phyloP scores from a whole-genome alignment of 2,113 vertebrate genomes.

The Amphilophus citrinellus region DNA sequence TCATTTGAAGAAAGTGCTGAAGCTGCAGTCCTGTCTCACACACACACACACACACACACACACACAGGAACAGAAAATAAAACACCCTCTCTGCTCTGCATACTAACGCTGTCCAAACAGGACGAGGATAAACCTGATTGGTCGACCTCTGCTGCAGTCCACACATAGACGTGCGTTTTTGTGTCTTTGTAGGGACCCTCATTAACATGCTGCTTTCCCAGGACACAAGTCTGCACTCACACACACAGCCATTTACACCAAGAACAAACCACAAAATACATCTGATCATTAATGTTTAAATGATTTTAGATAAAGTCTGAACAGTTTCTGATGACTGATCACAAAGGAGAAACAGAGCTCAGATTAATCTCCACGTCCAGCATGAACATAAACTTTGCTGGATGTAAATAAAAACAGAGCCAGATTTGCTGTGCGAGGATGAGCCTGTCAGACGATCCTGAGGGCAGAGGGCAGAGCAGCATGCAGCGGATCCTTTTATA shows the following conservation, averaged over 20 bases:
- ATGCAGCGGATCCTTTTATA: not conserved
- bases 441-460: not conserved
- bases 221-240: not conserved
- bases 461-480: not conserved
- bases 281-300: not conserved
- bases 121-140: slow-evolving; percentile 12
- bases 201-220: not conserved
- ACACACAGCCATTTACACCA: no score
- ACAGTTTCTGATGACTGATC: no score
- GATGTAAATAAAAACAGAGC: no score
- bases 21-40: not conserved
- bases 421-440: no score
- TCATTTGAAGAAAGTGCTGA: not conserved
- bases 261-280: no score
- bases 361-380: no score
- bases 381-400: no score
- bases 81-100: slow-evolving; percentile 41
- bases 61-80: not conserved
- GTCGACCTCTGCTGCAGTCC: slow-evolving; percentile 15
- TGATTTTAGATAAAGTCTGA: no score
- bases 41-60: not conserved
- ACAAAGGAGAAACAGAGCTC: no score
- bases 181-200: not conserved
- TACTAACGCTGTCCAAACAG: slow-evolving; percentile 49
- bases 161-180: not conserved